Evolutionary conservation across 2,113 vertebrate species (phyloP), one percentile per base, ranked within the genome.

Genomic region (Apteryx mantelli): DNA sequence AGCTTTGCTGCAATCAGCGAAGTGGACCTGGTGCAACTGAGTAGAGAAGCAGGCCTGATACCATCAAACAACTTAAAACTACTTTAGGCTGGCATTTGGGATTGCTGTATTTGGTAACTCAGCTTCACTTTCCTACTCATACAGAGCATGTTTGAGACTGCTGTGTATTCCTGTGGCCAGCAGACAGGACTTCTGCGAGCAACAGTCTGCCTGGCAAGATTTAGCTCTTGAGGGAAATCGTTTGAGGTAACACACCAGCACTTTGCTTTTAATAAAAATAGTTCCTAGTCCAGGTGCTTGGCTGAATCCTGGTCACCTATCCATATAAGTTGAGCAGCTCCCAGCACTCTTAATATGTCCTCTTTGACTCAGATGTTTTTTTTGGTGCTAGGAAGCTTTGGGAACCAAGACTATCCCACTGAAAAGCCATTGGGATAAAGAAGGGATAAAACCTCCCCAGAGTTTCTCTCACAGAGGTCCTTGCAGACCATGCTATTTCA

Each of bases 131-230:
- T 83, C 60, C 28, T 24, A 58, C 65, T 46, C 30, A 11, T 25
- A 82, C 65, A 69, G 42, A 58, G 7, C 36, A 6, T 0, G 1
- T 40, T 50, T 64, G 52, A 86, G 28, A 56, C 1, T 6, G 26
- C 5, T 82, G 60, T 44, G 18, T 36, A 50, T 8, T 11, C 11
- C 13, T 1, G 0, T 53, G 20, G 30, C 38, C 2, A 2, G 40
- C 36, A 52, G 40, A 17, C 0, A 3, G 38, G 42, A 61, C 46
- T 79, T 86, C 32, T 61, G 22, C 15, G 25, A 34, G 32, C 1
- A 0, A 34, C 4, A 58, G 4, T 50, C 58, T 66, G 50, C 26
- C 24, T 80, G 81, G 13, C 22, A 55, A 82, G 70, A 66, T 24
- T 12, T 24, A 69, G 1, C 20, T 85, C 11, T 46, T 5, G 10